Conservation (phyloP, 2,797 vertebrate species). For the Gymnocypris eckloni region DNA sequence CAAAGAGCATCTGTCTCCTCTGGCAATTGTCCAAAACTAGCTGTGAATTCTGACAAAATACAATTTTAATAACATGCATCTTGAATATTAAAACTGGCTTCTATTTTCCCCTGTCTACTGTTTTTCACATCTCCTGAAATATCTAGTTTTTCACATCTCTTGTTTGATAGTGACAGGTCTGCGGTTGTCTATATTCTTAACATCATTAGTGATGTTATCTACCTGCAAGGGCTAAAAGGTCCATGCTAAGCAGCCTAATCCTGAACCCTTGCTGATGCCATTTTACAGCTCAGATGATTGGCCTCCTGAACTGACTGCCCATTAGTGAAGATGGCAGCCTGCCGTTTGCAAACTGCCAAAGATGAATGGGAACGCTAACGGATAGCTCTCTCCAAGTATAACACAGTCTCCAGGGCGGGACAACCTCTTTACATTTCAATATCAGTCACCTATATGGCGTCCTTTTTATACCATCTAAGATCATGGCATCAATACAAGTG, state of each 20-base stretch:
- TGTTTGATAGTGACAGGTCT: not conserved
- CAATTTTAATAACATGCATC: not conserved
- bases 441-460: not conserved
- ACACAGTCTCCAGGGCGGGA: not conserved
- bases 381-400: not conserved
- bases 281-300: not conserved
- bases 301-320: conserved; percentile 2
- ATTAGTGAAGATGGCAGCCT: not conserved
- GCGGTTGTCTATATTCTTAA: not conserved
- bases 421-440: conserved; percentile 5
- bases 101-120: not conserved
- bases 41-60: not conserved
- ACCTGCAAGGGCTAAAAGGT: not conserved
- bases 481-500: not conserved
- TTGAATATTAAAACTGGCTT: not conserved
- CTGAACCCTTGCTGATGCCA: not conserved
- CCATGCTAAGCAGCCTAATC: not conserved
- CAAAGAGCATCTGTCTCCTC: not conserved
- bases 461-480: not conserved
- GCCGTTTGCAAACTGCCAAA: not conserved
- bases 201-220: not conserved
- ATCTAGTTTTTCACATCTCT: not conserved
- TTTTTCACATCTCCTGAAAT: not conserved
- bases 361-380: not conserved
- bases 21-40: not conserved